A percentile compares a stretch with the other conserved stretches of the same genome.
These are phyloP conservation scores for Aphelinus certus DNA, from an alignment of 1,140 invertebrate genomes.

Conservation along the genomic window DNA sequence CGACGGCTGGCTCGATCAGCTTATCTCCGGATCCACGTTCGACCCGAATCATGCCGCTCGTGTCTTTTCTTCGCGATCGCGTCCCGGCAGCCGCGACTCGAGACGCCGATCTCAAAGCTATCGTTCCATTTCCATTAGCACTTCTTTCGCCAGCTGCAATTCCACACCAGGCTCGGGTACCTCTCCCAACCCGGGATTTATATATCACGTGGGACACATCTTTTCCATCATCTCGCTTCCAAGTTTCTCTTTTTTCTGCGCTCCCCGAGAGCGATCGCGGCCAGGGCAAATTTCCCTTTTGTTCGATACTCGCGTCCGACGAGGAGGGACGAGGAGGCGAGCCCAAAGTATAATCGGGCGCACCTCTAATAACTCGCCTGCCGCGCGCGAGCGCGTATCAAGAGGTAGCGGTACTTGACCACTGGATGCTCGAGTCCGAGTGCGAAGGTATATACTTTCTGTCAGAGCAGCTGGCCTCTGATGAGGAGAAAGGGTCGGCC, in stretches of 20 bases:
- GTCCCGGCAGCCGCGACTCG: neutral
- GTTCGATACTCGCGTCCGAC: too few relatives aligned
- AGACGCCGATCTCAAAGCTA: neutral
- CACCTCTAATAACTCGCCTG: constrained; percentile 29
- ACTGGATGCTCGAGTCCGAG: constrained; percentile 40
- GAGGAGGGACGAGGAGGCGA: too few relatives aligned
- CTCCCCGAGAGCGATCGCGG: neutral
- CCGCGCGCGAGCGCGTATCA: constrained; percentile 35
- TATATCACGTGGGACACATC: too few relatives aligned
- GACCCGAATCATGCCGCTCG: neutral
- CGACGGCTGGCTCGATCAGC: constrained; percentile 1
- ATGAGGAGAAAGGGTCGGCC: neutral
- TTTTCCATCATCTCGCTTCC: too few relatives aligned
- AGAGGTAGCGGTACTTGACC: constrained; percentile 48
- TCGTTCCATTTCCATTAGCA: neutral
- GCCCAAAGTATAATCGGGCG: too few relatives aligned
- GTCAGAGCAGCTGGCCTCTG: too few relatives aligned
- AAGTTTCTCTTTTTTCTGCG: neutral
- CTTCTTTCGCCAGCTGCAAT: too few relatives aligned
- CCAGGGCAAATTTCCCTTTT: too few relatives aligned
- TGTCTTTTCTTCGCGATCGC: neutral
- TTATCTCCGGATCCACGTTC: constrained; percentile 6
- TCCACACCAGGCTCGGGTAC: too few relatives aligned
- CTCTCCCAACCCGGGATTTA: too few relatives aligned
- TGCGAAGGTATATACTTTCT: neutral